A percentile compares a stretch with the other conserved stretches of the same genome.
These are phyloP conservation scores for Tubulanus polymorphus DNA, from an alignment of 2,888 invertebrate species.

Conservation along the genomic window DNA sequence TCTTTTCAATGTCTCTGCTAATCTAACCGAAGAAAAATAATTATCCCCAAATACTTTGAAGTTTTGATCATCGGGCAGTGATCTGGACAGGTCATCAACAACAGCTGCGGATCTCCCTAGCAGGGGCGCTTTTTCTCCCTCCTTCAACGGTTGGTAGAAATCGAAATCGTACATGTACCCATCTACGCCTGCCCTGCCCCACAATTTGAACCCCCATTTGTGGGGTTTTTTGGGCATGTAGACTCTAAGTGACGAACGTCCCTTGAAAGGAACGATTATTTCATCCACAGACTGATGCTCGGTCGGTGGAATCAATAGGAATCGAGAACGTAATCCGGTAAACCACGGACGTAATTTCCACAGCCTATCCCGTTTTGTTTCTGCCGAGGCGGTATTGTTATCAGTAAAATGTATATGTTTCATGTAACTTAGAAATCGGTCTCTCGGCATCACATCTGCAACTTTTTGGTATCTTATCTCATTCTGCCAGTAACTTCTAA, in stretches of 20 bases:
- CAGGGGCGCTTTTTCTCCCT: background rate
- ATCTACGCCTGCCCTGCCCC: constrained; percentile 1
- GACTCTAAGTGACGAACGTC: constrained; percentile 19
- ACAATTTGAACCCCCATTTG: constrained; percentile 23
- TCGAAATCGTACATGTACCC: constrained; percentile 16
- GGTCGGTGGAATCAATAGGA: constrained; percentile 27
- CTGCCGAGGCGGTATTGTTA: constrained; percentile 9
- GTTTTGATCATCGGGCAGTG: constrained; percentile 8
- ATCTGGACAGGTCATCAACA: constrained; percentile 4
- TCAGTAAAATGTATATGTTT: constrained; percentile 15
- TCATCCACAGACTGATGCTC: constrained; percentile 33
- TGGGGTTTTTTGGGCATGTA: constrained; percentile 19
- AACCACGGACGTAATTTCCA: constrained; percentile 20
- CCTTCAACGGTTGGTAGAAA: constrained; percentile 12
- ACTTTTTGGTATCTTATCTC: constrained; percentile 11
- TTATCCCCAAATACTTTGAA: constrained; percentile 17
- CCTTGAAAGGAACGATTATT: constrained; percentile 36
- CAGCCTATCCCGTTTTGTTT: constrained; percentile 7
- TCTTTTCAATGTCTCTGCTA: constrained; percentile 8
- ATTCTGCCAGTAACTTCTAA: constrained; percentile 15
- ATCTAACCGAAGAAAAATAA: constrained; percentile 4
- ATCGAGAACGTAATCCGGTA: constrained; percentile 12
- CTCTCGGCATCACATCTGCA: constrained; percentile 17
- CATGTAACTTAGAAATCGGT: constrained; percentile 15
- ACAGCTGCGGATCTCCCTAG: constrained; percentile 14